Percentiles rank a stretch among this genome's conserved stretches.
Conservation (phyloP, 2,113 vertebrate genomes). For the Petaurus breviceps region DNA sequence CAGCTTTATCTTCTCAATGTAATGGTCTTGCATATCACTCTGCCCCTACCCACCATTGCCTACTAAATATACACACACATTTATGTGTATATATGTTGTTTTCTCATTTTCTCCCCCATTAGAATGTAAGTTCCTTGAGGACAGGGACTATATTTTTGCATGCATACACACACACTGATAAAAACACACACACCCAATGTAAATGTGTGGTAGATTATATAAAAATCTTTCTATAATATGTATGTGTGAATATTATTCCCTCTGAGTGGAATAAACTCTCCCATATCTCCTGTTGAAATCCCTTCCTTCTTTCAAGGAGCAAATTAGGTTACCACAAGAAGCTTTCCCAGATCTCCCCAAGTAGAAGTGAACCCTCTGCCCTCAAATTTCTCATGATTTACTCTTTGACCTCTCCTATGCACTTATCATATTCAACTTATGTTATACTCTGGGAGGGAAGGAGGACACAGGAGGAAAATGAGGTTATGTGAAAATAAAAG, state of each 20-base stretch:
- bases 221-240: neutral
- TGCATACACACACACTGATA: neutral
- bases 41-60: neutral
- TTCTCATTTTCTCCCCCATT: neutral
- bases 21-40: neutral
- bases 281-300: neutral
- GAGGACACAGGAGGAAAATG: neutral
- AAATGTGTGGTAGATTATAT: neutral
- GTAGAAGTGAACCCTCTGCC: neutral
- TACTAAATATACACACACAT: neutral
- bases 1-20: neutral
- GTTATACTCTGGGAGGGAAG: neutral
- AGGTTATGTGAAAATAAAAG: neutral
- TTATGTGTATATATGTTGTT: neutral
- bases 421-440: neutral
- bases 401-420: neutral
- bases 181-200: neutral
- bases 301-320: neutral
- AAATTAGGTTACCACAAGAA: neutral
- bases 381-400: neutral
- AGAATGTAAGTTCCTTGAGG: neutral
- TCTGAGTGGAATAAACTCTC: neutral
- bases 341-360: neutral
- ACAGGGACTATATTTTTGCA: neutral
- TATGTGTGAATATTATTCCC: neutral